Percentiles rank a stretch among this genome's conserved stretches.
Conservation (phyloP, 2,113 vertebrate species). For the Nestor notabilis region DNA sequence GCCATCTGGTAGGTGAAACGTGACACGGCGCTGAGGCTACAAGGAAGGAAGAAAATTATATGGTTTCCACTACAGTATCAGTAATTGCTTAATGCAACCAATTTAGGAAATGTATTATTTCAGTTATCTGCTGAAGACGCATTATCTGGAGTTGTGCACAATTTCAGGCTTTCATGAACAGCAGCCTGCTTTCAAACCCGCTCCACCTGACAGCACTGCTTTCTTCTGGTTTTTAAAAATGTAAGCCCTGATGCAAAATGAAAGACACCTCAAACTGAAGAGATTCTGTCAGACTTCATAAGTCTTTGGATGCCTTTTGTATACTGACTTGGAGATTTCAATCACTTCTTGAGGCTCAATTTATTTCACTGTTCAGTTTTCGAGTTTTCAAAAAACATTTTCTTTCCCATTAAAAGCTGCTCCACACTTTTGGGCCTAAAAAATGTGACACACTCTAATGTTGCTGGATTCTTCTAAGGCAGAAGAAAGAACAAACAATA, state of each 20-base stretch:
- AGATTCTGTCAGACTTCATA: constrained; percentile 40
- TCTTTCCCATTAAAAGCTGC: constrained; percentile 45
- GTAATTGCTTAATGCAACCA: constrained; percentile 40
- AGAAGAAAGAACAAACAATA: constrained; percentile 34
- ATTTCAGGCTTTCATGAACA: constrained; percentile 46
- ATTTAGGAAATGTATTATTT: constrained; percentile 53
- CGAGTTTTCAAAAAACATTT: constrained; percentile 39
- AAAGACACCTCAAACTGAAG: constrained; percentile 52
- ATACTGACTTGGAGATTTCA: constrained; percentile 41
- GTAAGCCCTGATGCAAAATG: constrained; percentile 23
- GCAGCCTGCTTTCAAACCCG: constrained; percentile 23
- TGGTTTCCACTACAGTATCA: constrained; percentile 44
- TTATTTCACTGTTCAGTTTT: constrained; percentile 40
- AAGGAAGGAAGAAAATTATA: constrained; percentile 70
- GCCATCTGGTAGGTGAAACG: constrained; percentile 94
- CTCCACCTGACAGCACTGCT: constrained; percentile 27
- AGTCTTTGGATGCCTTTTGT: constrained; percentile 46
- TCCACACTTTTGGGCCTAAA: constrained; percentile 6
- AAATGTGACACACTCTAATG: not conserved
- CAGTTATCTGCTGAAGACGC: constrained; percentile 1
- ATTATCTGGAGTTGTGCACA: constrained; percentile 20
- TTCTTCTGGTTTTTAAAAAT: constrained; percentile 19
- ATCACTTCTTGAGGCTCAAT: constrained; percentile 37
- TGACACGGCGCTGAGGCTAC: constrained; percentile 92
- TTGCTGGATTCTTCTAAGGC: not conserved